Conservation (phyloP, 1,140 invertebrate species). For the Wasmannia auropunctata region DNA sequence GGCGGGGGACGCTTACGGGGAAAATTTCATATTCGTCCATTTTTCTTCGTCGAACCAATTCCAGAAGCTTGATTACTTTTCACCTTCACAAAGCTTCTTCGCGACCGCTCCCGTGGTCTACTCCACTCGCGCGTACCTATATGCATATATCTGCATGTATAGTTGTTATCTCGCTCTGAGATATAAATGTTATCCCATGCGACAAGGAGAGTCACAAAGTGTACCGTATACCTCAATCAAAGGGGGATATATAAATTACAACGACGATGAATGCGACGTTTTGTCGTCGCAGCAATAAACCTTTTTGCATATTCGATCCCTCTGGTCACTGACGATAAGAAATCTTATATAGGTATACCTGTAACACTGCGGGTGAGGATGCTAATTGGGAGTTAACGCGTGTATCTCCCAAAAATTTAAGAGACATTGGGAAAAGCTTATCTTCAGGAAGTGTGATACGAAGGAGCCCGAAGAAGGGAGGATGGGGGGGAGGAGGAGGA, state of each 20-base stretch:
- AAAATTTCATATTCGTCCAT: slow-evolving; percentile 75
- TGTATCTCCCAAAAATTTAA: background rate
- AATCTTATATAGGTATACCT: background rate
- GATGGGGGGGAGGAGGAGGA: too few relatives aligned
- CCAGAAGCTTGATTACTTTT: slow-evolving; percentile 78
- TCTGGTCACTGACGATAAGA: background rate
- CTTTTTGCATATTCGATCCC: background rate
- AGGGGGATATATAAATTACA: slow-evolving; percentile 9
- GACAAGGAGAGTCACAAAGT: background rate
- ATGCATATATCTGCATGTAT: background rate
- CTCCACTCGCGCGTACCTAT: background rate
- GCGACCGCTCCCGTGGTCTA: slow-evolving; percentile 26
- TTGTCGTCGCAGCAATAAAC: background rate
- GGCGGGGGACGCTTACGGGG: slow-evolving; percentile 71
- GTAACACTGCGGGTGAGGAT: background rate
- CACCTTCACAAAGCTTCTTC: slow-evolving; percentile 61
- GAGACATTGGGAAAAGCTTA: background rate
- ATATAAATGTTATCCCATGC: slow-evolving; percentile 4
- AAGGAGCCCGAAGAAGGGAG: too few relatives aligned
- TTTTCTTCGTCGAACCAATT: slow-evolving; percentile 71
- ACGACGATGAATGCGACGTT: background rate
- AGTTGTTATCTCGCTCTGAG: slow-evolving; percentile 21
- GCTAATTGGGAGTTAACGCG: background rate
- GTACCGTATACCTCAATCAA: too few relatives aligned
- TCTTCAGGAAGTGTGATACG: background rate